phyloP scores from a whole-genome alignment of 2,888 invertebrate species.

The Bellardia pandia region DNA sequence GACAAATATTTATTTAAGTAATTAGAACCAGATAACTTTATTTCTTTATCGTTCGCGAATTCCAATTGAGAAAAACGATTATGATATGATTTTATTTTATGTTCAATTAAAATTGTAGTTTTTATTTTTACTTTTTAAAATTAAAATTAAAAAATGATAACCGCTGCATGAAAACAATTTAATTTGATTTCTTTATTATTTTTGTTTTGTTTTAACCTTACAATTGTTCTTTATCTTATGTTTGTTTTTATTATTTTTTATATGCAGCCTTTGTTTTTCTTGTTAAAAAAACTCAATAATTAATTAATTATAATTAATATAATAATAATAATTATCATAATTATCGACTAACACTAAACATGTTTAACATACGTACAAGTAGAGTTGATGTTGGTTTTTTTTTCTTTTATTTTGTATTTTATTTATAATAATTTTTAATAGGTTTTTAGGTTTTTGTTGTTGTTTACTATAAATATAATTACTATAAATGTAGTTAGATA shows the following conservation, averaged over 20 bases:
- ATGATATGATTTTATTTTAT: constrained; percentile 51
- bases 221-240: constrained; percentile 58
- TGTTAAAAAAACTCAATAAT: constrained; percentile 63
- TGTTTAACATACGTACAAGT: constrained; percentile 73
- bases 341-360: constrained; percentile 72
- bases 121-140: constrained; percentile 69
- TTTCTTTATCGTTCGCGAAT: no score
- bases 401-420: constrained; percentile 30
- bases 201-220: constrained; percentile 47
- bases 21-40: no score
- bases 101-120: constrained; percentile 73
- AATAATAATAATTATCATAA: constrained; percentile 64
- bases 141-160: constrained; percentile 66
- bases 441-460: constrained; percentile 30
- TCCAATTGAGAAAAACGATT: constrained; percentile 21
- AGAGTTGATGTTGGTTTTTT: constrained; percentile 56
- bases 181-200: constrained; percentile 53
- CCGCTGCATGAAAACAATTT: constrained; percentile 68
- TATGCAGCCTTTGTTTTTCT: constrained; percentile 69
- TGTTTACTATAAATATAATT: constrained; percentile 71
- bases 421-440: constrained; percentile 69
- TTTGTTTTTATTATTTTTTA: constrained; percentile 44
- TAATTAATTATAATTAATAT: constrained; percentile 65
- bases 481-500: constrained; percentile 66
- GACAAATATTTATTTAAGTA: no score